Conservation (phyloP, 2,113 vertebrate genomes). For the Neolamprologus sp. region DNA sequence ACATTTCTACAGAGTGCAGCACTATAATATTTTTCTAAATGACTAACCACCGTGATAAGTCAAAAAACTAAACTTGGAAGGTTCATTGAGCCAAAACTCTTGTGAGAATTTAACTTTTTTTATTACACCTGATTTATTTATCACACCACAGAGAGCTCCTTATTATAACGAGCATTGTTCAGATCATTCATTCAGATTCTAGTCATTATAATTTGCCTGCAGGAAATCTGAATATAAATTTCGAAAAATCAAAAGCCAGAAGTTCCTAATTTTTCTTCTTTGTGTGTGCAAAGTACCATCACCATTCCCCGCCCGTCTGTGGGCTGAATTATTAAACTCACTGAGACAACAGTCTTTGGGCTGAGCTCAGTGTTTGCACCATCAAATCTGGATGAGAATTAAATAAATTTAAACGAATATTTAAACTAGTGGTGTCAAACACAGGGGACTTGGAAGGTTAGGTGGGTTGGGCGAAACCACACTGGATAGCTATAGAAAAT, state of each 20-base stretch:
- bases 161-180: background rate
- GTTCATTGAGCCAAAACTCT: background rate
- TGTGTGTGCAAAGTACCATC: background rate
- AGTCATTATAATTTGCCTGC: background rate
- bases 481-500: background rate
- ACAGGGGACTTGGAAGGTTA: background rate
- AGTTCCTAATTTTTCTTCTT: background rate
- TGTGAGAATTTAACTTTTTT: background rate
- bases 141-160: background rate
- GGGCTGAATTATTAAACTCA: background rate
- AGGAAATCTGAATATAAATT: background rate
- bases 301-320: background rate
- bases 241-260: background rate
- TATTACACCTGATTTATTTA: background rate
- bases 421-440: background rate
- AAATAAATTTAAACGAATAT: background rate
- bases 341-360: background rate
- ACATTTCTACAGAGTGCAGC: background rate
- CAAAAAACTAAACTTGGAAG: background rate
- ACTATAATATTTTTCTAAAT: background rate
- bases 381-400: background rate
- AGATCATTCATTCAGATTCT: background rate
- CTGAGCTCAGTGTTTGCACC: background rate
- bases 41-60: background rate
- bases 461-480: background rate